Conservation (phyloP, 2,113 vertebrate genomes). For the Brachyhypopomus occidentalis region DNA sequence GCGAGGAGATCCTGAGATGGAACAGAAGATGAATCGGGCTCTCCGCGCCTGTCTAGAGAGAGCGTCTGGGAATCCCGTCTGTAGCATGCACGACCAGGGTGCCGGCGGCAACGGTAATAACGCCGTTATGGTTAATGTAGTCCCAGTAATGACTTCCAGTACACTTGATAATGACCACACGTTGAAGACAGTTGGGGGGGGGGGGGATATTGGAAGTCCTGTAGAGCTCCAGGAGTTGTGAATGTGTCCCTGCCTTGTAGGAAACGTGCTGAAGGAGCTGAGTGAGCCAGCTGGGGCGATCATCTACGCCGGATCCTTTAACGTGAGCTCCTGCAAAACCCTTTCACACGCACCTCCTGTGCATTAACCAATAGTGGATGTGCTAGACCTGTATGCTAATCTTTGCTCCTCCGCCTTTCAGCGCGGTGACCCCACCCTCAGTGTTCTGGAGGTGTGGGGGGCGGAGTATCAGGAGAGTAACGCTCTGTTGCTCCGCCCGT, state of each 20-base stretch:
- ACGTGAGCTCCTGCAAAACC: slow-evolving; percentile 68
- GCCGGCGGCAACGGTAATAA: slow-evolving; percentile 87
- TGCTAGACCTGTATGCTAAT: not conserved
- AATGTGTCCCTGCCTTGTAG: slow-evolving; percentile 64
- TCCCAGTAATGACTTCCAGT: too few species aligned
- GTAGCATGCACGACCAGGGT: slow-evolving; percentile 91
- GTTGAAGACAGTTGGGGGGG: too few species aligned
- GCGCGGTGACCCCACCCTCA: slow-evolving; percentile 90
- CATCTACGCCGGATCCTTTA: slow-evolving; percentile 85
- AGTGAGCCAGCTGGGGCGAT: slow-evolving; percentile 85
- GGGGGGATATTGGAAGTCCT: too few species aligned
- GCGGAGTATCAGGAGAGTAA: slow-evolving; percentile 95
- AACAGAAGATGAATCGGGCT: slow-evolving; percentile 92
- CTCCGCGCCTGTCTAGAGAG: slow-evolving; percentile 86
- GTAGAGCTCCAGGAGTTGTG: too few species aligned
- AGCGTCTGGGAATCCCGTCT: slow-evolving; percentile 79
- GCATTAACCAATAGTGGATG: not conserved
- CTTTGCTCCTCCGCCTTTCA: slow-evolving; percentile 47
- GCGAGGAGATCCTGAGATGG: slow-evolving; percentile 92
- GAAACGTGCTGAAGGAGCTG: slow-evolving; percentile 91
- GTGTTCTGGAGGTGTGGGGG: slow-evolving; percentile 90
- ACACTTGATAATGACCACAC: too few species aligned
- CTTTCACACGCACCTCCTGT: not conserved
- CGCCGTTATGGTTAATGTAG: not conserved
- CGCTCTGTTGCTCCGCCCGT: slow-evolving; percentile 79